These are phyloP conservation scores for Stenopsyche tienmushanensis DNA, from an alignment of 1,140 invertebrate genomes.

Conservation along the genomic window DNA sequence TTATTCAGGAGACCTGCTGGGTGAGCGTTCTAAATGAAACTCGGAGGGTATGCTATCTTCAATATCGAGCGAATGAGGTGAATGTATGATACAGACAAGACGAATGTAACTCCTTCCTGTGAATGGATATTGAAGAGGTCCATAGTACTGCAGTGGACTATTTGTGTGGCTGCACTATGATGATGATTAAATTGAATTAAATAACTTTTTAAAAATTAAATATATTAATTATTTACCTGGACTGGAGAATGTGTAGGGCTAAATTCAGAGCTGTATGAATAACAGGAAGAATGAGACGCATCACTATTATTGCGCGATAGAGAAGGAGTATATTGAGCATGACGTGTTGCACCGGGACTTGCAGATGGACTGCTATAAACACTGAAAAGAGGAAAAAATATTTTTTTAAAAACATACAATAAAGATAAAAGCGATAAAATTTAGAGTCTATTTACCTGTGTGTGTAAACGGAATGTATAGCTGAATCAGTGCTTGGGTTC, in stretches of 20 bases:
- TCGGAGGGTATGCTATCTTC: no score
- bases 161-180: no score
- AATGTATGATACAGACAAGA: no score
- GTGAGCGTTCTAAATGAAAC: no score
- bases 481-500: conserved; percentile 78
- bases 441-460: conserved; percentile 54
- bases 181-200: conserved; percentile 31
- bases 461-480: conserved; percentile 82
- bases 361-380: conserved; percentile 81
- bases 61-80: no score
- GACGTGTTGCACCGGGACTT: conserved; percentile 80
- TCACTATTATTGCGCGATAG: conserved; percentile 87
- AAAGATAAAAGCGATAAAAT: background rate
- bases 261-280: conserved; percentile 73
- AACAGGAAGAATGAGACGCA: conserved; percentile 80
- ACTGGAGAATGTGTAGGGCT: conserved; percentile 86
- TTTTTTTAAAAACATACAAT: background rate
- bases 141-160: no score
- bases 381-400: conserved; percentile 20
- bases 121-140: no score
- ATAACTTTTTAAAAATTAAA: conserved; percentile 11
- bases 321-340: conserved; percentile 75
- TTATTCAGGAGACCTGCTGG: no score
- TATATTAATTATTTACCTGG: conserved; percentile 57
- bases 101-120: no score